Percentiles rank a stretch among this genome's conserved stretches.
These are phyloP conservation scores for Artibeus lituratus DNA, from an alignment of 2,797 vertebrate genomes.

Conservation along the genomic window DNA sequence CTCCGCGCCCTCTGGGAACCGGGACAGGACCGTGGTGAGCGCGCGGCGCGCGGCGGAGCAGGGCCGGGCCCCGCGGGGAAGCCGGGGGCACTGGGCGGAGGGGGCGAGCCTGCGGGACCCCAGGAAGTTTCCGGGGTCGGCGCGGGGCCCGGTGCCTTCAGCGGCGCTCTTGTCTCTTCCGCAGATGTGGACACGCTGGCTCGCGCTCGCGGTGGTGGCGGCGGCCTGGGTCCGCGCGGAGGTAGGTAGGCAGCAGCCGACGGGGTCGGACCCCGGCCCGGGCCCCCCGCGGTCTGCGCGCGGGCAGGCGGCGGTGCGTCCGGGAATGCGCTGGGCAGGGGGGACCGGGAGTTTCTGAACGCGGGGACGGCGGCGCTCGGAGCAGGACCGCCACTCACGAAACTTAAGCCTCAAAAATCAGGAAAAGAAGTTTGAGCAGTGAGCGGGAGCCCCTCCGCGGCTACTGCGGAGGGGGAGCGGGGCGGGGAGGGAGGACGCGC, in stretches of 20 bases:
- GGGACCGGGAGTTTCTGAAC: background rate
- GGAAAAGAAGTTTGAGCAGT: constrained; percentile 30
- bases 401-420: constrained; percentile 27
- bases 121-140: constrained; percentile 57
- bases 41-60: background rate
- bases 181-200: constrained; percentile 81
- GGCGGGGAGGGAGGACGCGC: background rate
- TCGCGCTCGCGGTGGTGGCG: constrained; percentile 74
- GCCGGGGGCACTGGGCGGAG: background rate
- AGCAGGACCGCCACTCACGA: background rate
- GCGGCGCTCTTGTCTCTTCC: constrained; percentile 46
- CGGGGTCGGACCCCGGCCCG: background rate
- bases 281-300: background rate
- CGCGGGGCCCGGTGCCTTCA: constrained; percentile 30
- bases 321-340: background rate
- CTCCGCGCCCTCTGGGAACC: constrained; percentile 31
- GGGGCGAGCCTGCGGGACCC: constrained; percentile 9
- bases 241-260: constrained; percentile 79
- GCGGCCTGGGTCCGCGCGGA: constrained; percentile 78
- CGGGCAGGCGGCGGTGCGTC: background rate
- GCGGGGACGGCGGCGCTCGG: background rate
- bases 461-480: constrained; percentile 39
- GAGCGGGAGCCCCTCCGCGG: background rate
- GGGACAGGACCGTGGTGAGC: constrained; percentile 56
- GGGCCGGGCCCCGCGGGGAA: background rate